These are phyloP conservation scores for Piscicola geometra DNA, from an alignment of 2,888 invertebrate species.

Conservation along the genomic window DNA sequence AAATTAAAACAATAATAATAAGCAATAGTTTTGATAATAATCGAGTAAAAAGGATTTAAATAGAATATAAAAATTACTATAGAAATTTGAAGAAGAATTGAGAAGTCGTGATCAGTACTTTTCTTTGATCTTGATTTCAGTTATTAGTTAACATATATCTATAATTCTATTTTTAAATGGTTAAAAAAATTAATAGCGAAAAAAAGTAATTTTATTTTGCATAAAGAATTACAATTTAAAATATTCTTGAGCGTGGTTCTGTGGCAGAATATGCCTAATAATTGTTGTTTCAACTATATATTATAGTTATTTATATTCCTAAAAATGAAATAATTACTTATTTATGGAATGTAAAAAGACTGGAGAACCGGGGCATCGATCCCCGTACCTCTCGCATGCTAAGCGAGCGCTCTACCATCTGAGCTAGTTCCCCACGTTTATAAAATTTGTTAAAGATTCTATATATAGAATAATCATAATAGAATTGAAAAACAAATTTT, in stretches of 20 bases:
- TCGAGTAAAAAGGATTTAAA: too few species aligned
- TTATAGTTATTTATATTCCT: neutral
- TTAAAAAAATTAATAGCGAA: neutral
- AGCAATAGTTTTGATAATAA: too few species aligned
- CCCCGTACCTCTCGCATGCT: constrained; percentile 34
- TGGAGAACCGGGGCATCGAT: constrained; percentile 34
- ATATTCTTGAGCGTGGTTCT: neutral
- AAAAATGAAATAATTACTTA: neutral
- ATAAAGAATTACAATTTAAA: neutral
- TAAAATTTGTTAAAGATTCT: too few species aligned
- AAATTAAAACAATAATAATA: too few species aligned
- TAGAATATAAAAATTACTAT: too few species aligned
- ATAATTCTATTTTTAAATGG: too few species aligned
- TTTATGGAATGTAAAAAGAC: neutral
- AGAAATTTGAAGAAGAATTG: too few species aligned
- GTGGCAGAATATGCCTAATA: neutral
- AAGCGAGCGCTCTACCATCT: constrained; percentile 34
- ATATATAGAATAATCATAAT: too few species aligned
- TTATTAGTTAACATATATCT: too few species aligned
- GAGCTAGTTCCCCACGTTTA: constrained; percentile 34
- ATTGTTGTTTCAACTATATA: neutral
- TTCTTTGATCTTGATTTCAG: too few species aligned
- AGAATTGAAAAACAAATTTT: too few species aligned
- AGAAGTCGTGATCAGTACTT: too few species aligned
- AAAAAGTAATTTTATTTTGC: neutral